Conservation (phyloP, 2,113 vertebrate genomes). For the Morphnarchus princeps region DNA sequence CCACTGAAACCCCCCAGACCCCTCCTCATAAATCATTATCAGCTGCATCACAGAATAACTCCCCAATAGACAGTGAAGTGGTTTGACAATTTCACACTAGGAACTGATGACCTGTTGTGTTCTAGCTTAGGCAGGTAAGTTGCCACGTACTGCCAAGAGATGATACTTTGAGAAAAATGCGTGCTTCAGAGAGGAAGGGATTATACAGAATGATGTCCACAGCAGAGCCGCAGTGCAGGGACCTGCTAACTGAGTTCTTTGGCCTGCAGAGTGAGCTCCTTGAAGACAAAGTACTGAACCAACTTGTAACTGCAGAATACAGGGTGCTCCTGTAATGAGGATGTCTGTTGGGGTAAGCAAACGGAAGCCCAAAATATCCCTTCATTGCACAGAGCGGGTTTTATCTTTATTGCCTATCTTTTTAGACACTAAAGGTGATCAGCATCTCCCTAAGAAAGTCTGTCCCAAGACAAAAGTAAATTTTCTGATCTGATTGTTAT, state of each 20-base stretch:
- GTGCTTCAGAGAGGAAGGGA: neutral
- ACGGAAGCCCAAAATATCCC: neutral
- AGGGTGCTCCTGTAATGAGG: neutral
- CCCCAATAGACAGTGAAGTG: neutral
- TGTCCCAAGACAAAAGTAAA: neutral
- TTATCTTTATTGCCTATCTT: neutral
- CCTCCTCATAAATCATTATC: neutral
- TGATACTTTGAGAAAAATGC: neutral
- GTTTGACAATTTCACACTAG: neutral
- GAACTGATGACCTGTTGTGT: neutral
- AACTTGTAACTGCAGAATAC: neutral
- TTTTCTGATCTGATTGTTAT: neutral
- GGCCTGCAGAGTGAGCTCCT: neutral
- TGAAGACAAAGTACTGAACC: neutral
- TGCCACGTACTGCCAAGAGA: neutral
- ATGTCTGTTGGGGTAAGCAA: neutral
- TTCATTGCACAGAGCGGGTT: neutral
- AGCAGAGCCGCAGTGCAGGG: neutral
- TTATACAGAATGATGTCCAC: accelerated
- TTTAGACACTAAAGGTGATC: neutral
- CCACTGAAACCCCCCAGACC: neutral
- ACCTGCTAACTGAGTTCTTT: neutral
- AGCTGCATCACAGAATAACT: neutral
- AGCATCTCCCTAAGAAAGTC: neutral
- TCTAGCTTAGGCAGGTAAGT: neutral